These are phyloP conservation scores for Platichthys stellatus DNA, from an alignment of 2,113 vertebrate species.

Conservation along the genomic window DNA sequence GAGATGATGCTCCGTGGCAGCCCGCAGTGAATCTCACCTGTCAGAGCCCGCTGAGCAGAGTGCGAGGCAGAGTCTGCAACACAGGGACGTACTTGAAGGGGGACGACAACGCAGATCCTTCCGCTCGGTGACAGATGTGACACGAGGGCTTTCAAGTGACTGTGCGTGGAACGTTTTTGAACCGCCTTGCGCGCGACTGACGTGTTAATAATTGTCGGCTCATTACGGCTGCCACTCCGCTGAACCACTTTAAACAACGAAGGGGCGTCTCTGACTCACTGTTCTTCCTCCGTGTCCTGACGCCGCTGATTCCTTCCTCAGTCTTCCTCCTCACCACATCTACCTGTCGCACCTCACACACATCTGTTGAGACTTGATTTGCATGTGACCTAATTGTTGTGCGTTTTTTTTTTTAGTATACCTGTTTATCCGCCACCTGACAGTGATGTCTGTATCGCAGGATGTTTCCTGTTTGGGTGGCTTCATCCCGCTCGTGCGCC, in stretches of 20 bases:
- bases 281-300: conserved; percentile 28
- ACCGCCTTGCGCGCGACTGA: conserved; percentile 53
- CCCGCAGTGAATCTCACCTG: conserved; percentile 49
- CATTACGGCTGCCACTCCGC: conserved; percentile 58
- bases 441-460: conserved; percentile 58
- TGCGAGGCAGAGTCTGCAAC: conserved; percentile 22
- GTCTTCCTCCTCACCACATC: conserved; percentile 3
- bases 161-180: conserved; percentile 51
- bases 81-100: conserved; percentile 43
- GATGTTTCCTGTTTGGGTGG: conserved; percentile 66
- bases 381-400: conserved; percentile 69
- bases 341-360: conserved; percentile 44
- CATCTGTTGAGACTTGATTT: conserved; percentile 64
- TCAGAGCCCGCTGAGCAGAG: conserved; percentile 41
- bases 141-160: conserved; percentile 47
- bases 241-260: conserved; percentile 39
- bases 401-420: no score
- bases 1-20: conserved; percentile 25
- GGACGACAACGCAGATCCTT: conserved; percentile 2
- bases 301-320: background rate
- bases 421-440: conserved; percentile 37
- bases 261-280: conserved; percentile 47
- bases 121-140: conserved; percentile 32
- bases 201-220: conserved; percentile 64
- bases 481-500: conserved; percentile 63